Conservation (phyloP, 1,140 invertebrate species). For the Hormaphis cornu region DNA sequence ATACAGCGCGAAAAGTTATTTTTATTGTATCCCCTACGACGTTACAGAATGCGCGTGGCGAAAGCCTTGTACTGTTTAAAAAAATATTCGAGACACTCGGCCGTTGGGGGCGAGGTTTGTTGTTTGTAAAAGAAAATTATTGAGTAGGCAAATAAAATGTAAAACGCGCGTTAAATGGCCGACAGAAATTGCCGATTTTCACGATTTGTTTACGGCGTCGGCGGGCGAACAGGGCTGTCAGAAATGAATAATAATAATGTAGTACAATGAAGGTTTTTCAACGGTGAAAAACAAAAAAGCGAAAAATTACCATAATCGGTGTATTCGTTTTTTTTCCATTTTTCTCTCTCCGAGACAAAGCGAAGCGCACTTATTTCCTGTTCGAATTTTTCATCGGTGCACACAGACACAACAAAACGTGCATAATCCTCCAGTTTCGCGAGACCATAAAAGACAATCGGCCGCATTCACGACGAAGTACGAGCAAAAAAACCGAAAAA, state of each 20-base stretch:
- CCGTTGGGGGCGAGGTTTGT: too few relatives aligned
- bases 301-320: constrained; percentile 1
- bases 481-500: too few relatives aligned
- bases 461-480: neutral
- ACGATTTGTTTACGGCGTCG: neutral
- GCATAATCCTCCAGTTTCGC: neutral
- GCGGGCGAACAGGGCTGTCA: neutral
- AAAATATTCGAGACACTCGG: too few relatives aligned
- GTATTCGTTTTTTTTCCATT: too few relatives aligned
- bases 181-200: neutral
- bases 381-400: neutral
- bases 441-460: neutral
- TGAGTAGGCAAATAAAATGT: too few relatives aligned
- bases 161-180: too few relatives aligned
- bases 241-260: too few relatives aligned
- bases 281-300: neutral
- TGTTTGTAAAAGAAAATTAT: too few relatives aligned
- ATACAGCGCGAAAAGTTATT: too few relatives aligned
- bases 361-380: neutral
- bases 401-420: neutral
- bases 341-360: neutral
- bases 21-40: too few relatives aligned
- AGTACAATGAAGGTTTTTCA: neutral
- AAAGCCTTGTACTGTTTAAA: too few relatives aligned
- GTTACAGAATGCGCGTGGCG: too few relatives aligned